phyloP scores from a whole-genome alignment of 2,113 vertebrate species.

The Myrmecobius fasciatus region DNA sequence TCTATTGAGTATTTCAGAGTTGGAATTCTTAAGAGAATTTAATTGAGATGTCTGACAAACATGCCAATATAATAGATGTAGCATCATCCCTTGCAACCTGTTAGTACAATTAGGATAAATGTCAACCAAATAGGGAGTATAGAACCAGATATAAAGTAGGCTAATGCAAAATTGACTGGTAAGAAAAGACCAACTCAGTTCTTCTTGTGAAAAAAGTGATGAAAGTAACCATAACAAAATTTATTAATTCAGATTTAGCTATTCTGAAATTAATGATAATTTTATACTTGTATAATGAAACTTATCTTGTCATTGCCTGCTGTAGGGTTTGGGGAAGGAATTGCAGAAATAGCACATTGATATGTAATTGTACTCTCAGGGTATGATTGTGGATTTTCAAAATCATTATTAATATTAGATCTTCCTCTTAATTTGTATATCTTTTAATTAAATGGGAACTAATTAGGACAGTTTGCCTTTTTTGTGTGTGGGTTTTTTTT shows the following conservation, averaged over 20 bases:
- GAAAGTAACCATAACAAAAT: neutral
- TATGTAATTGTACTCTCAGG: neutral
- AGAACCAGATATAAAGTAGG: neutral
- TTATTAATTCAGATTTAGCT: conserved; percentile 18
- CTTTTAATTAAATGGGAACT: neutral
- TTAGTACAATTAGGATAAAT: conserved; percentile 24
- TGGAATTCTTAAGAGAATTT: conserved; percentile 44
- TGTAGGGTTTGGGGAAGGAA: neutral
- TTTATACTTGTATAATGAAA: neutral
- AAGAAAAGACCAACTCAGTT: conserved; percentile 5
- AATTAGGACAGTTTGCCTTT: neutral
- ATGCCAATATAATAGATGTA: neutral
- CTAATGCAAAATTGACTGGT: conserved; percentile 28
- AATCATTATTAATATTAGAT: neutral
- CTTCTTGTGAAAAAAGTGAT: conserved; percentile 14
- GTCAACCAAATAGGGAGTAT: conserved; percentile 7
- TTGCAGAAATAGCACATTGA: neutral
- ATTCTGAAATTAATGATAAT: neutral
- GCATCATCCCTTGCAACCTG: neutral
- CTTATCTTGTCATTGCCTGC: neutral
- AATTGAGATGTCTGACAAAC: conserved; percentile 31
- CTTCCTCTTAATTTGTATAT: neutral
- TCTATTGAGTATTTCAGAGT: neutral
- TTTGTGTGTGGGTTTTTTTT: neutral
- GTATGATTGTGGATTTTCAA: neutral